A percentile compares a stretch with the other conserved stretches of the same genome.
Evolutionary conservation across 2,113 vertebrate species (phyloP).

Genomic region (Glaucomys volans): DNA sequence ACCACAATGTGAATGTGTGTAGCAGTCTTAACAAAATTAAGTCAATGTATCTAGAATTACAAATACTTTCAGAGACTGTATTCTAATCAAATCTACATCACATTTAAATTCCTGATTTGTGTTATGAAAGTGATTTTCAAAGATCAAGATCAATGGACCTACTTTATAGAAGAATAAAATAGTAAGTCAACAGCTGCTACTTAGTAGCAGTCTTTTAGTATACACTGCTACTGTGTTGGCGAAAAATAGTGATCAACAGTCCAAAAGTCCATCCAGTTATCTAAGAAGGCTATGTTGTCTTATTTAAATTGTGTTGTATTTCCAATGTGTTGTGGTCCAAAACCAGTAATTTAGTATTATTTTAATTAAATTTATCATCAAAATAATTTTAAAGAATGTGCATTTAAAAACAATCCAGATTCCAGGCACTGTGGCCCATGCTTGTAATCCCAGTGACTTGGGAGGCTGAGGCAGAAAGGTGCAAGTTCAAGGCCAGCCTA

Average conservation of each 20-base stretch:
- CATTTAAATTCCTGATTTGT: constrained; percentile 21
- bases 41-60: background rate
- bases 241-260: background rate
- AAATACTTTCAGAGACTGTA: constrained; percentile 22
- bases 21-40: constrained; percentile 14
- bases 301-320: constrained; percentile 29
- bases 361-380: constrained; percentile 39
- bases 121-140: constrained; percentile 13
- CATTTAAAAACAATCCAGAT: background rate
- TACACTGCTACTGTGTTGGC: background rate
- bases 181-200: background rate
- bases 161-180: constrained; percentile 37
- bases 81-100: background rate
- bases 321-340: background rate
- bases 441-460: no score
- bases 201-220: background rate
- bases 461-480: no score
- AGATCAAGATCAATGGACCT: background rate
- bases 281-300: background rate
- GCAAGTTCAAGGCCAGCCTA: no score
- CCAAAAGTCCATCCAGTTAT: background rate
- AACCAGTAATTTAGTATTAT: background rate
- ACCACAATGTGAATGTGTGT: background rate
- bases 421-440: no score
- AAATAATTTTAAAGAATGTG: constrained; percentile 30